These are phyloP conservation scores for Lasaia peninsularis DNA, from an alignment of 1,140 invertebrate genomes.

Conservation along the genomic window DNA sequence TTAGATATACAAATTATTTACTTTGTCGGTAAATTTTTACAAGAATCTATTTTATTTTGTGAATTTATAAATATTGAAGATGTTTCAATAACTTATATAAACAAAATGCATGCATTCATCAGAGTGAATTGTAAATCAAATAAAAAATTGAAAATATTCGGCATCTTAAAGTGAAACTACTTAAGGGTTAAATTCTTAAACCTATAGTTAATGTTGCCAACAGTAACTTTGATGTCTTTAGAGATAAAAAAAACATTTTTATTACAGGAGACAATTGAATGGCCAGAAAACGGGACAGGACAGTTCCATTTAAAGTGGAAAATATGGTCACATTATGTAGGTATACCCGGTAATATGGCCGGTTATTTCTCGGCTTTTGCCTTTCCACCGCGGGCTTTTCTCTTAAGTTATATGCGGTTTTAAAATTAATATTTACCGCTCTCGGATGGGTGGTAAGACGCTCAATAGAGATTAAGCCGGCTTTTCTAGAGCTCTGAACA, in stretches of 20 bases:
- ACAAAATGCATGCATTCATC: too few species aligned
- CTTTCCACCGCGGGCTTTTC: slow-evolving; percentile 11
- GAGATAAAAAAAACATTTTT: not conserved
- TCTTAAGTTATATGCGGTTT: slow-evolving; percentile 22
- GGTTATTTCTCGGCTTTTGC: slow-evolving; percentile 24
- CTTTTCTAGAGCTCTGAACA: slow-evolving; percentile 11
- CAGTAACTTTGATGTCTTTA: too few species aligned
- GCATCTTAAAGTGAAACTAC: too few species aligned
- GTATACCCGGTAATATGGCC: not conserved
- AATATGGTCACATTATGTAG: slow-evolving; percentile 2
- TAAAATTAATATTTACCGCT: slow-evolving; percentile 29
- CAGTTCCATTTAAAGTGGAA: not conserved
- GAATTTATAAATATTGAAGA: too few species aligned
- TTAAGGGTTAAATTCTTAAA: slow-evolving; percentile 2
- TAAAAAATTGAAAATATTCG: too few species aligned
- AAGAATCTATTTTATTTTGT: too few species aligned
- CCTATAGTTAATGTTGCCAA: too few species aligned
- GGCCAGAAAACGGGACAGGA: not conserved
- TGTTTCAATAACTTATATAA: too few species aligned
- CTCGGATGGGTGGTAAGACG: slow-evolving; percentile 23
- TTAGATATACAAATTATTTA: too few species aligned
- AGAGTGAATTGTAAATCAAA: too few species aligned
- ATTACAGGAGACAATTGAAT: slow-evolving; percentile 7
- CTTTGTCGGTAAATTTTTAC: too few species aligned
- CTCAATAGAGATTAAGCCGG: slow-evolving; percentile 10